Evolutionary conservation across 2,113 vertebrate genomes (phyloP), one percentile per base, ranked within the genome.

Genomic region (Mobula hypostoma): DNA sequence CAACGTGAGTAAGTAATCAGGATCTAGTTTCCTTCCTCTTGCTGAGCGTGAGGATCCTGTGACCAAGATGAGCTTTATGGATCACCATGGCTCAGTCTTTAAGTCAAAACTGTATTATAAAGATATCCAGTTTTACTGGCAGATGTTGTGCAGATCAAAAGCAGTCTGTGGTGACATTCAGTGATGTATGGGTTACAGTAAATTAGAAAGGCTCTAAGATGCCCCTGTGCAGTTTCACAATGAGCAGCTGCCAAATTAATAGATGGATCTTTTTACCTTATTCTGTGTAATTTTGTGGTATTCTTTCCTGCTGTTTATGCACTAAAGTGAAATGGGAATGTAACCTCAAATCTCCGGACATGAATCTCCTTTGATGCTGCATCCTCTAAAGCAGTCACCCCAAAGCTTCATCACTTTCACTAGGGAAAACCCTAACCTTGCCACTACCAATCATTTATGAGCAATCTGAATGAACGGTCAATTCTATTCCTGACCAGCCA

Each of bases 121-220:
- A 90, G 85, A 32, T 90, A 90, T 90, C 85, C 85, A 90, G 61
- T 87, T 87, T 87, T 63, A 87, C 58, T 87, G 80, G 48, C 40
- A 83, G 80, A 83, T 83, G 80, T 56, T 21, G 27, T 19, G 85
- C 61, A 90, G 29, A 32, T 90, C 61, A 68, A 66, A 90, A 90
- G 61, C n/a, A 63, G 15, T 68, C 15, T 66, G 61, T 17, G 17
- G 61, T 12, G 15, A 7, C 61, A 68, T 29, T 32, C 61, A 19
- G 63, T 68, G 85, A 66, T 66, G 17, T n/a, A 66, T 7, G 29
- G 56, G 85, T 66, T n/a, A 90, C 58, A 36, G 58, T 66, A 90
- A 90, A 68, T 66, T 32, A 14, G 17, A 66, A 24, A 66, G 29
- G 58, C 61, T 90, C 32, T 90, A 5, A 90, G n/a, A 90, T 68